A percentile compares a stretch with the other conserved stretches of the same genome.
Evolutionary conservation across 1,140 invertebrate species (phyloP).

Genomic region (Cotesia typhae): DNA sequence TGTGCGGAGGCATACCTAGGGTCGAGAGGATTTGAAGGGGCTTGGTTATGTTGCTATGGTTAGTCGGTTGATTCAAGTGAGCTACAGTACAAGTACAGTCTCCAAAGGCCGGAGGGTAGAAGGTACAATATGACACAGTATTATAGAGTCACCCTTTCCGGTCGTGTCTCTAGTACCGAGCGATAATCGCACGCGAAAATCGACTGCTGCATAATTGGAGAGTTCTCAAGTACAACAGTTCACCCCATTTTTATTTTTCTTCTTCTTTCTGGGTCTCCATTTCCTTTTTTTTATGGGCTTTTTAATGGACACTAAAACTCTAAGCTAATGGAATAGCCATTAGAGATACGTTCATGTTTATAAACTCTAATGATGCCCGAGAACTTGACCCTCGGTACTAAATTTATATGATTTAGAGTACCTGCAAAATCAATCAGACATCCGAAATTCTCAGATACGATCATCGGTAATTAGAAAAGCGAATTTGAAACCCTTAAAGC

Average conservation of each 20-base stretch:
- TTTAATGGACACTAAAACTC: no score
- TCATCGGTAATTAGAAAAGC: no score
- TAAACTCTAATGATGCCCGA: no score
- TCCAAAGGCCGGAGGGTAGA: not conserved
- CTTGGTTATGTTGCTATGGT: not conserved
- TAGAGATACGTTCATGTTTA: no score
- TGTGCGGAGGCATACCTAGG: conserved; percentile 30
- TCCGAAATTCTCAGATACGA: no score
- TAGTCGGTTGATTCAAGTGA: conserved; percentile 4
- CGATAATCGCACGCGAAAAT: conserved; percentile 44
- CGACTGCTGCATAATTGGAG: conserved; percentile 43
- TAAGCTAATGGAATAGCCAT: no score
- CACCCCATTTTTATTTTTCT: no score
- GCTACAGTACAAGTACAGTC: not conserved
- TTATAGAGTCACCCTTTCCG: conserved; percentile 17
- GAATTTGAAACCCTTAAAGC: conserved; percentile 41
- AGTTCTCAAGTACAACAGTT: conserved; percentile 12
- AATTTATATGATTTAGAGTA: no score
- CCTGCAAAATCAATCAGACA: no score
- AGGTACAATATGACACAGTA: conserved; percentile 13
- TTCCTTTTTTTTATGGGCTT: no score
- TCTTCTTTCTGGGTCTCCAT: no score
- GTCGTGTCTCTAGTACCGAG: conserved; percentile 24
- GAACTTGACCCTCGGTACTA: no score
- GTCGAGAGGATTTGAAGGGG: conserved; percentile 14